Percentiles rank a stretch among this genome's conserved stretches.
phyloP scores from a whole-genome alignment of 2,797 vertebrate genomes.

The Avahi laniger region DNA sequence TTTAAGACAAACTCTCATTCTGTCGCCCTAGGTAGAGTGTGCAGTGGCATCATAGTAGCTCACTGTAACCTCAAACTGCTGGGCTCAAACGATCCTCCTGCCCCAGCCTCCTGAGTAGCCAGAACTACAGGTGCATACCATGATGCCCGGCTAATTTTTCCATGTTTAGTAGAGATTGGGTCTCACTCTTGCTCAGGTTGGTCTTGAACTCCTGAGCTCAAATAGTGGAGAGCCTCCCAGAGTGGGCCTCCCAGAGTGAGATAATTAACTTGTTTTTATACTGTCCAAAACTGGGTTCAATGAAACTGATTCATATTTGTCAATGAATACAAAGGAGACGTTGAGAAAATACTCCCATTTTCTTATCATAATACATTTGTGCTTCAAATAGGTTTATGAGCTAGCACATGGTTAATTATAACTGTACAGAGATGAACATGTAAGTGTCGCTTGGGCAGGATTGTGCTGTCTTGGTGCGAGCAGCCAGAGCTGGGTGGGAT shows the following conservation, averaged over 20 bases:
- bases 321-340: background rate
- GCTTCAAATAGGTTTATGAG: background rate
- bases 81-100: too few species aligned
- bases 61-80: too few species aligned
- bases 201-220: too few species aligned
- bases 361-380: background rate
- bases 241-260: background rate
- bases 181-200: too few species aligned
- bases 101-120: too few species aligned
- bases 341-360: background rate
- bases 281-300: background rate
- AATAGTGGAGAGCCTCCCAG: too few species aligned
- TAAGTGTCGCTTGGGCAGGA: background rate
- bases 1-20: too few species aligned
- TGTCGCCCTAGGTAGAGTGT: too few species aligned
- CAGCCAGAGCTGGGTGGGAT: background rate
- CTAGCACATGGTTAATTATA: background rate
- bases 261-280: background rate
- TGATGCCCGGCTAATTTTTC: too few species aligned
- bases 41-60: too few species aligned
- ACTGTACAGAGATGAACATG: background rate
- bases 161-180: too few species aligned
- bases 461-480: background rate
- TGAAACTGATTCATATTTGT: constrained; percentile 6
- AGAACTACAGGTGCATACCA: too few species aligned